These are phyloP conservation scores for Mythimna impura DNA, from an alignment of 2,888 invertebrate species.

Conservation along the genomic window DNA sequence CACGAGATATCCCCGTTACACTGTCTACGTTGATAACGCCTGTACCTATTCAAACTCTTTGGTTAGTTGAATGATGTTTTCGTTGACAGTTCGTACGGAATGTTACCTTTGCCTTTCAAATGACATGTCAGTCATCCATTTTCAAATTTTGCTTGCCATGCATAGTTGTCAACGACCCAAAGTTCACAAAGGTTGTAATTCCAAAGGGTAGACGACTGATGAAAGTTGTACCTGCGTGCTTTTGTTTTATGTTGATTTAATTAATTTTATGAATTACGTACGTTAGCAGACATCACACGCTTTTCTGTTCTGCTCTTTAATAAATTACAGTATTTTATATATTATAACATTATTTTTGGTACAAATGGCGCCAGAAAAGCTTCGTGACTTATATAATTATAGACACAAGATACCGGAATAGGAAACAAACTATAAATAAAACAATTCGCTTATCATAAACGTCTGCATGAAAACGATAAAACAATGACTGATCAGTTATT, in stretches of 20 bases:
- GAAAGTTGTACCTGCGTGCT: slow-evolving; percentile 13
- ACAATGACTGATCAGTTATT: slow-evolving; percentile 41
- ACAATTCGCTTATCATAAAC: slow-evolving; percentile 8
- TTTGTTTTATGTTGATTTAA: slow-evolving; percentile 24
- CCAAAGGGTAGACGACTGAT: slow-evolving; percentile 21
- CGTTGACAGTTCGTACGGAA: slow-evolving; percentile 42
- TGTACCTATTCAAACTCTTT: slow-evolving; percentile 56
- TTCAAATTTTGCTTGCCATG: slow-evolving; percentile 32
- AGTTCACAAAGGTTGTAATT: slow-evolving; percentile 23
- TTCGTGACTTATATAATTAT: not conserved
- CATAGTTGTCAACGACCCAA: slow-evolving; percentile 30
- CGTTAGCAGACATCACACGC: not conserved
- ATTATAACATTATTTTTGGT: not conserved
- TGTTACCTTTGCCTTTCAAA: slow-evolving; percentile 45
- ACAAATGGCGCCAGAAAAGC: not conserved
- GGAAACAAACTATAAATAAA: slow-evolving; percentile 14
- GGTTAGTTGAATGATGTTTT: slow-evolving; percentile 52
- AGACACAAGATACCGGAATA: slow-evolving; percentile 10
- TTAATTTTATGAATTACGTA: slow-evolving; percentile 24
- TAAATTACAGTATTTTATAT: not conserved
- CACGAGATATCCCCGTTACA: slow-evolving; percentile 71
- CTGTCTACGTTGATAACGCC: slow-evolving; percentile 57
- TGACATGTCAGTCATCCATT: slow-evolving; percentile 34
- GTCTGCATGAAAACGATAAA: slow-evolving; percentile 27
- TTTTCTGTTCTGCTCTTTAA: not conserved